Evolutionary conservation across 2,113 vertebrate species (phyloP).

Genomic region (Aramus guarauna): DNA sequence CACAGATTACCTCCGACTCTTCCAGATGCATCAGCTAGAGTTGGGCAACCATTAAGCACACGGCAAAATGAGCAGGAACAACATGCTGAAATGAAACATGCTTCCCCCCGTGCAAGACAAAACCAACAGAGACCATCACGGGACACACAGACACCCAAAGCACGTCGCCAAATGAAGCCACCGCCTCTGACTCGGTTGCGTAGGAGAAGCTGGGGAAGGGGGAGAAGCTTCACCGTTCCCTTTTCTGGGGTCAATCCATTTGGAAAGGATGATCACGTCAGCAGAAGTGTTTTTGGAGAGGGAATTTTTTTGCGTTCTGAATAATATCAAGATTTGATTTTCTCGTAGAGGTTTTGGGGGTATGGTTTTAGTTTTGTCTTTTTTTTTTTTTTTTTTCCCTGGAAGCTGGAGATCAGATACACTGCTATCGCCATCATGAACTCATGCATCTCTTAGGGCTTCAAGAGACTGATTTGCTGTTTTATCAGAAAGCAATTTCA

Average conservation of each 20-base stretch:
- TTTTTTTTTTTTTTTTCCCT: neutral
- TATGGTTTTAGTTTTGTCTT: neutral
- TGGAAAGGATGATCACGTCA: neutral
- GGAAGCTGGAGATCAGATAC: neutral
- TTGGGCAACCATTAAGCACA: neutral
- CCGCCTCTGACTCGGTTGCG: neutral
- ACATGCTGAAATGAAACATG: conserved; percentile 11
- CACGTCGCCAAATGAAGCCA: neutral
- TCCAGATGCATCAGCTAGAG: neutral
- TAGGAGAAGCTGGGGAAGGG: neutral
- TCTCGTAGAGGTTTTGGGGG: neutral
- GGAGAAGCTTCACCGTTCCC: neutral
- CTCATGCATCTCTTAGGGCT: neutral
- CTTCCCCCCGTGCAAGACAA: conserved; percentile 22
- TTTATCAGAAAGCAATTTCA: neutral
- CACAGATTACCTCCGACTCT: neutral
- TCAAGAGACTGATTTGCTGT: neutral
- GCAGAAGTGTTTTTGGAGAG: neutral
- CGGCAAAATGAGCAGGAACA: neutral
- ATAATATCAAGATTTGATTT: neutral
- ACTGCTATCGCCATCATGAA: neutral
- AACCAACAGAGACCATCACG: neutral
- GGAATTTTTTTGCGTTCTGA: neutral
- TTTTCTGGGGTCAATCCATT: conserved; percentile 3
- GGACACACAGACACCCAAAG: neutral